Evolutionary conservation across 2,888 invertebrate species (phyloP), one percentile per base, ranked within the genome.

Genomic region (Eremobia ochroleuca): DNA sequence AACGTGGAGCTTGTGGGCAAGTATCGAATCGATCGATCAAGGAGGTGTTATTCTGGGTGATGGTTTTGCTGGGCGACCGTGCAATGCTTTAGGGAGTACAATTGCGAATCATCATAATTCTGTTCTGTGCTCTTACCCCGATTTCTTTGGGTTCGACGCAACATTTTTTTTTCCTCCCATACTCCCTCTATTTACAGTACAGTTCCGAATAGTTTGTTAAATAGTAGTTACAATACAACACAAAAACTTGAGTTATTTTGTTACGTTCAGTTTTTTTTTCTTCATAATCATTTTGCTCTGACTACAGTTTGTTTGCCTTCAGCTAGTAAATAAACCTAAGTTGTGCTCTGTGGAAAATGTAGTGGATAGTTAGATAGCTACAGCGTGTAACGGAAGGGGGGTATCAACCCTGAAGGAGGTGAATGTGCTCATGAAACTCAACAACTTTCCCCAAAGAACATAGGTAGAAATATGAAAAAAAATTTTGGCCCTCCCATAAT

Each of bases 11-110:
- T 61, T 61, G 55, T 71, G 31, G 13, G 59, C 61, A 66, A 52
- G 65, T 70, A 43, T 69, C 15, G 58, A n/a, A 55, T 15, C 46
- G 46, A 81, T 81, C 52, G 59, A 85, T 72, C 55, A 71, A 34
- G 18, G 4, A 72, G 31, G 15, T 43, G 25, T 40, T 21, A 40
- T 31, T 66, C 18, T 73, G 3, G 18, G 15, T 4, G 40, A 31
- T 31, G 18, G 21, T 4, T 69, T 49, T 55, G 13, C 1, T 6
- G 5, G 15, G 3, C n/a, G 34, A 49, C 9, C 18, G 18, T 49
- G 49, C 3, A n/a, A 18, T 52, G 18, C 9, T 34, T 15, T 46
- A 9, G 15, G 46, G 46, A 25, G 18, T 31, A 31, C 25, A 66
- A 15, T 31, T 31, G 4, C 21, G 25, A 46, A 28, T 65, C 0